Percentiles rank a stretch among this genome's conserved stretches.
Conservation (phyloP, 2,113 vertebrate species). For the Paraplagusia blochii region DNA sequence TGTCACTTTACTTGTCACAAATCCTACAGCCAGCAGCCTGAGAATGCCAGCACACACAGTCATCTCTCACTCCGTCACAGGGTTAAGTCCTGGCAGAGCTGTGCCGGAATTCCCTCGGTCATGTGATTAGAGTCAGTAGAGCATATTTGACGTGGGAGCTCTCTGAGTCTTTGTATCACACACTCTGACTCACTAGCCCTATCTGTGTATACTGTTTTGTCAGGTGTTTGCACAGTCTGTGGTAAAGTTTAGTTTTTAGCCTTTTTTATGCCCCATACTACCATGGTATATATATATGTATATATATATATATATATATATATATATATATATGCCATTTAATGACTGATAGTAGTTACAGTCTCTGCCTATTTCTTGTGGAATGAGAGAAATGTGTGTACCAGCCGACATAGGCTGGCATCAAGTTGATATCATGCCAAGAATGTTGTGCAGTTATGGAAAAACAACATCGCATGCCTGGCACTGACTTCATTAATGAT, state of each 20-base stretch:
- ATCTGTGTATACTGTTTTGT: slow-evolving; percentile 4
- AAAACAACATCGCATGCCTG: too few species aligned
- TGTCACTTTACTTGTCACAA: neutral
- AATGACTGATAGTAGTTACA: slow-evolving; percentile 16
- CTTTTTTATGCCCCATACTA: neutral
- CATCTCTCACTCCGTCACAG: slow-evolving; percentile 15
- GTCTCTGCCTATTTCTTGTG: neutral
- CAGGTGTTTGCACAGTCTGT: neutral
- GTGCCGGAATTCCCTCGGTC: slow-evolving; percentile 64
- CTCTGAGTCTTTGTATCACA: slow-evolving; percentile 16
- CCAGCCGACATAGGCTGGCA: neutral
- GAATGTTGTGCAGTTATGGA: too few species aligned
- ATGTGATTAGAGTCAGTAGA: slow-evolving; percentile 61
- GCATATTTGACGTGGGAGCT: slow-evolving; percentile 36
- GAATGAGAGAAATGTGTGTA: slow-evolving; percentile 24
- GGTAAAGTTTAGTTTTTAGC: neutral
- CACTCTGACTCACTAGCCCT: slow-evolving; percentile 31
- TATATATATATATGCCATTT: neutral
- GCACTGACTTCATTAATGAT: too few species aligned
- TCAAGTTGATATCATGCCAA: neutral
- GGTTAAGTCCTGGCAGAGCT: slow-evolving; percentile 19
- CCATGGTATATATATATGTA: neutral
- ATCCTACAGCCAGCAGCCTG: neutral
- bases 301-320: neutral
- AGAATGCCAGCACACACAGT: slow-evolving; percentile 8